These are phyloP conservation scores for Hypercompe scribonia DNA, from an alignment of 2,888 invertebrate species.

Conservation along the genomic window DNA sequence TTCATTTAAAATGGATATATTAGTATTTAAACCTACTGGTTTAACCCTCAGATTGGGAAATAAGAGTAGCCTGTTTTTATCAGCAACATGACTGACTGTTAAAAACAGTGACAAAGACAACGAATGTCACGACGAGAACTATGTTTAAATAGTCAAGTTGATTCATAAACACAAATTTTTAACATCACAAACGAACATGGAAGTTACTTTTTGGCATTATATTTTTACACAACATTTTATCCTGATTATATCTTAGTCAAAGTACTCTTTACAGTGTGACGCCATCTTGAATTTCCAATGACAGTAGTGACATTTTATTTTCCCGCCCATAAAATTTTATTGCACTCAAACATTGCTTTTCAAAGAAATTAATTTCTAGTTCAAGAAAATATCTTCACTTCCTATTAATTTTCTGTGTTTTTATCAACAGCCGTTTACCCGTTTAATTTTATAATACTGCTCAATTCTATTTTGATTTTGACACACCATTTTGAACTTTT, in stretches of 20 bases:
- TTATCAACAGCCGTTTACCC: constrained; percentile 1
- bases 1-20: constrained; percentile 5
- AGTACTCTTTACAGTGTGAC: not conserved
- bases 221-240: constrained; percentile 14
- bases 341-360: not conserved
- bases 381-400: not conserved
- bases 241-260: not conserved
- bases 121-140: not conserved
- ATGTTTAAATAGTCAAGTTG: not conserved
- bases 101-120: not conserved
- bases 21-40: not conserved
- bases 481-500: constrained; percentile 54
- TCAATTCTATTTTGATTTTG: constrained; percentile 25
- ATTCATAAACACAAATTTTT: constrained; percentile 13
- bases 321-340: constrained; percentile 5
- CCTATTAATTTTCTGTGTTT: not conserved
- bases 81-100: not conserved
- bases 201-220: constrained; percentile 50
- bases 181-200: constrained; percentile 39
- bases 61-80: not conserved
- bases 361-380: not conserved
- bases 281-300: not conserved
- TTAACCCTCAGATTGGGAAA: not conserved
- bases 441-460: constrained; percentile 23
- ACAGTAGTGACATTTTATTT: constrained; percentile 12